Evolutionary conservation across 30 jellyfish, hydroid and myxozoan species (phyloP), one percentile per base, ranked within the genome.

Genomic region (Sanderia malayensis): DNA sequence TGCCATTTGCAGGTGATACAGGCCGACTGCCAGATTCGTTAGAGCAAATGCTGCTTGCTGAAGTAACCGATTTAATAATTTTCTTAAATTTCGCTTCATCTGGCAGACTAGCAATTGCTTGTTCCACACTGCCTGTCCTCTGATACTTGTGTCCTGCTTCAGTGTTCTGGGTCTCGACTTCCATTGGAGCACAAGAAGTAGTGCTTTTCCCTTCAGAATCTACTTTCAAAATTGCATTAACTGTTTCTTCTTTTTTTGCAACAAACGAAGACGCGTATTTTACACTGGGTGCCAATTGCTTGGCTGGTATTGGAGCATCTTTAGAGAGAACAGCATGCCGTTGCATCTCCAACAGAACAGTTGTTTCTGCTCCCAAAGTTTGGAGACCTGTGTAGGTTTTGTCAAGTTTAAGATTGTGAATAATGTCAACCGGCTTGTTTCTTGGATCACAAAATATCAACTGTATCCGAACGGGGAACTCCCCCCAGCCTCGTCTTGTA

Each of bases 401-500:
- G 62, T 92, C 98, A 7, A 92, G 87, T 44, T 92, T 92, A 22
- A 92, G 59, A 46, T 78, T 73, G 52, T 92, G 98, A 72, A 92
- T 73, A 4, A 92, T 63, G 59, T 92, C 98, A 34, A 92, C 92
- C 25, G 94, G 88, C 55, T 92, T 92, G 71, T 92, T 92, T n/a
- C 85, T 59, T 13, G 88, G 85, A 44, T 92, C 98, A 25, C 62
- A 30, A 49, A 92, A 92, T 44, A 78, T 92, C 0, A 92, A 65
- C 68, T 92, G 98, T 19, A 92, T 68, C 26, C 98, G 98, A 1
- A 92, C 94, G 21, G 98, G 98, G 58, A 92, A 92, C 61, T 92
- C 98, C 3, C 98, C 98, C 98, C 98, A 92, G 1, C 98, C 98
- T 68, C 98, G 73, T 28, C 96, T 65, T 19, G 98, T 92, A 11